Base-by-base conservation (phyloP, 92 coral and sea anemone genomes). In the Plumapathes pennacea region DNA sequence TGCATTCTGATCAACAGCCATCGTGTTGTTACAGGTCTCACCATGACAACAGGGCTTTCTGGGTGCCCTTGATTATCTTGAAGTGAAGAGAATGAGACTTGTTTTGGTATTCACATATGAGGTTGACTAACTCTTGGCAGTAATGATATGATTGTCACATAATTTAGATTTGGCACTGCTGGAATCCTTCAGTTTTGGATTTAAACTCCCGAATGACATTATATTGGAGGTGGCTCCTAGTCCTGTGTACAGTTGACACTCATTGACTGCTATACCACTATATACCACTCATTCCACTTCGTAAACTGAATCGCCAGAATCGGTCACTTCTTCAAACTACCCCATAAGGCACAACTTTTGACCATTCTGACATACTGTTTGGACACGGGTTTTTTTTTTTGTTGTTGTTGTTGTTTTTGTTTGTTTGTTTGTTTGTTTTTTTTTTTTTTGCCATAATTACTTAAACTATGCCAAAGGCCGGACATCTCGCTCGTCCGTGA, bases 161-260 rank as follows among this genome's bases (percentile, higher is more conserved):
- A 62, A 18, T 20, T 42, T 62, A 20, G 32, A 25, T 37, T 62
- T 43, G 4, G 57, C 25, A 14, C 13, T 62, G 20, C 27, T 62
- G 17, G 56, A 40, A n/a, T n/a, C n/a, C 39, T 41, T 21, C 69
- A 62, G 29, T 18, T 21, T 43, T 22, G 69, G 58, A 17, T 45
- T 62, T 62, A 5, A 62, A 39, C 24, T 33, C 45, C 25, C 45
- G 23, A 13, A 43, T 40, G n/a, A n/a, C n/a, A n/a, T n/a, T n/a
- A n/a, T n/a, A n/a, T n/a, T n/a, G n/a, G n/a, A n/a, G n/a, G n/a
- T n/a, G n/a, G n/a, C n/a, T n/a, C n/a, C n/a, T n/a, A n/a, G n/a
- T n/a, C n/a, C n/a, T n/a, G n/a, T n/a, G n/a, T n/a, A n/a, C n/a
- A n/a, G n/a, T 36, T 36, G 32, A 40, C 28, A 25, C 18, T 13